Conservation (phyloP, 2,113 vertebrate species). For the Empidonax traillii region DNA sequence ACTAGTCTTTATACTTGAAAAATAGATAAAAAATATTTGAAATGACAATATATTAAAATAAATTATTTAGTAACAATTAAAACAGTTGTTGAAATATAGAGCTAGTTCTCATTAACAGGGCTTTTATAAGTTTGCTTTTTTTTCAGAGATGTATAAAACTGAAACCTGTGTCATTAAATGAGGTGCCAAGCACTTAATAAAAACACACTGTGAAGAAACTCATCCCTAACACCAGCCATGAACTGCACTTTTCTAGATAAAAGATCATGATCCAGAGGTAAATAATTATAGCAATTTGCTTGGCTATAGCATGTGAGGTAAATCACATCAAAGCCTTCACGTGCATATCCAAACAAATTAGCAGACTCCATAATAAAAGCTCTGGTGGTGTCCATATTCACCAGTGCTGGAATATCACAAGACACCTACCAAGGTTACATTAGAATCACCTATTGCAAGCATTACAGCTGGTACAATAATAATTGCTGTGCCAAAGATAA, state of each 20-base stretch:
- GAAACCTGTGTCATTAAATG: background rate
- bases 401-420: background rate
- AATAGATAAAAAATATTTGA: background rate
- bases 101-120: background rate
- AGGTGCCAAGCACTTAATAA: background rate
- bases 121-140: background rate
- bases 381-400: background rate
- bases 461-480: background rate
- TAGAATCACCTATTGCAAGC: background rate
- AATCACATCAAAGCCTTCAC: background rate
- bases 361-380: background rate
- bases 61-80: constrained; percentile 17
- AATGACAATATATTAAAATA: constrained; percentile 5
- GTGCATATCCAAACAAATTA: background rate
- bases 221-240: background rate
- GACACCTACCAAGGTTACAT: background rate
- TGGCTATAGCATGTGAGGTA: background rate
- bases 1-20: background rate
- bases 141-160: background rate
- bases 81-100: background rate
- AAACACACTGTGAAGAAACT: background rate
- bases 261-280: background rate
- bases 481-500: background rate
- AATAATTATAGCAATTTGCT: background rate
- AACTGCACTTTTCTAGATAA: background rate